These are phyloP conservation scores for Lasioglossum marginatum DNA, from an alignment of 2,888 invertebrate genomes.

Conservation along the genomic window DNA sequence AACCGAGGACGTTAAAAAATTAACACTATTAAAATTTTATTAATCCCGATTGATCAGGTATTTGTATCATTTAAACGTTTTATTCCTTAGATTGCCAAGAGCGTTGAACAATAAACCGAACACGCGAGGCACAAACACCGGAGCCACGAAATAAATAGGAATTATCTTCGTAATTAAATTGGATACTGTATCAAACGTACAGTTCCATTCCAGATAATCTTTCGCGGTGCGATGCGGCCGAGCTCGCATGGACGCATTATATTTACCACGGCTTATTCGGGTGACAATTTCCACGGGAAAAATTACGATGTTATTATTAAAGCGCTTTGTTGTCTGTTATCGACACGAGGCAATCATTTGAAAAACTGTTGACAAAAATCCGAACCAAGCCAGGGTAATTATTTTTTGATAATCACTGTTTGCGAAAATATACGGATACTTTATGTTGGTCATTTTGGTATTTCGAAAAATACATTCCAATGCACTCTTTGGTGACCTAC, in stretches of 20 bases:
- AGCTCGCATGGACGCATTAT: not conserved
- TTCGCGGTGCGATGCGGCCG: not conserved
- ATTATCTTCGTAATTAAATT: conserved; percentile 28
- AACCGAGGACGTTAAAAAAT: not conserved
- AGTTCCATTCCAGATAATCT: conserved; percentile 40
- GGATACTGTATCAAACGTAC: not conserved
- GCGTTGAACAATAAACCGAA: not conserved
- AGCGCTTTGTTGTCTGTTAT: not conserved
- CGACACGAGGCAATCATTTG: not conserved
- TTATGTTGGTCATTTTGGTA: not conserved
- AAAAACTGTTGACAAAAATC: not conserved
- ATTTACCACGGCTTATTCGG: conserved; percentile 14
- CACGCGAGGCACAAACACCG: not conserved
- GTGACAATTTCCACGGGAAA: conserved; percentile 13
- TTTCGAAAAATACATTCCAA: not conserved
- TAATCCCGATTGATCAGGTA: not conserved
- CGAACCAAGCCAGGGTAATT: not conserved
- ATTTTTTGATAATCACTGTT: not conserved
- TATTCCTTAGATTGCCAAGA: not conserved
- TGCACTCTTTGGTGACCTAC: no score
- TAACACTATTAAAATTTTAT: not conserved
- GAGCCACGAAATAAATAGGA: not conserved
- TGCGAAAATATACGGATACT: not conserved
- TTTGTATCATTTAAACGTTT: not conserved
- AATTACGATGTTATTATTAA: conserved; percentile 2